Conservation (phyloP, 2,113 vertebrate genomes). For the Myiagra hebetior region DNA sequence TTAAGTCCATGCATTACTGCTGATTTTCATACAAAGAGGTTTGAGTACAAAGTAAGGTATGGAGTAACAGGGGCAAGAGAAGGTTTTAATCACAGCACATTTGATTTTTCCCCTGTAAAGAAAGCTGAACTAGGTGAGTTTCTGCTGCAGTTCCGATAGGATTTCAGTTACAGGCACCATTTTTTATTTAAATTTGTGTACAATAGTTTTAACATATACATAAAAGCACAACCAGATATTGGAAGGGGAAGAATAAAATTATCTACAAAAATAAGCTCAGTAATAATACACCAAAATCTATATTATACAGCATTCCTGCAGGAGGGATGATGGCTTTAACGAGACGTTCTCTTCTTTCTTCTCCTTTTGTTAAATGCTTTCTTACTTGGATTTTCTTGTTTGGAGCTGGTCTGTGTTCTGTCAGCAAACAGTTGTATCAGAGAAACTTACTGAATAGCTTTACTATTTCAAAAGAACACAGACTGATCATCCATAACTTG, state of each 20-base stretch:
- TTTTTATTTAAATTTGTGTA: constrained; percentile 6
- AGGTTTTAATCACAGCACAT: not conserved
- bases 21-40: fast-evolving
- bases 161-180: not conserved
- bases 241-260: not conserved
- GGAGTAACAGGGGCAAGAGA: fast-evolving
- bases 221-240: not conserved
- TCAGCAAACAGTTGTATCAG: constrained; percentile 20
- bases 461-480: not conserved
- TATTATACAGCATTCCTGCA: not conserved
- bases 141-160: not conserved
- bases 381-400: constrained; percentile 62
- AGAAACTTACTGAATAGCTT: not conserved
- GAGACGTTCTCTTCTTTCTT: constrained; percentile 67
- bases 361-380: constrained; percentile 65
- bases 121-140: not conserved
- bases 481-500: fast-evolving
- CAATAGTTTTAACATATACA: not conserved
- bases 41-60: not conserved
- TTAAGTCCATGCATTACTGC: not conserved
- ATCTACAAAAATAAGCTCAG: constrained; percentile 27
- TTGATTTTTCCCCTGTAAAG: fast-evolving
- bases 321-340: not conserved
- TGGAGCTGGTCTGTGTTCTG: constrained; percentile 52
- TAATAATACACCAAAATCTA: not conserved